phyloP scores from a whole-genome alignment of 1,140 invertebrate species.

The Aplysia californica region DNA sequence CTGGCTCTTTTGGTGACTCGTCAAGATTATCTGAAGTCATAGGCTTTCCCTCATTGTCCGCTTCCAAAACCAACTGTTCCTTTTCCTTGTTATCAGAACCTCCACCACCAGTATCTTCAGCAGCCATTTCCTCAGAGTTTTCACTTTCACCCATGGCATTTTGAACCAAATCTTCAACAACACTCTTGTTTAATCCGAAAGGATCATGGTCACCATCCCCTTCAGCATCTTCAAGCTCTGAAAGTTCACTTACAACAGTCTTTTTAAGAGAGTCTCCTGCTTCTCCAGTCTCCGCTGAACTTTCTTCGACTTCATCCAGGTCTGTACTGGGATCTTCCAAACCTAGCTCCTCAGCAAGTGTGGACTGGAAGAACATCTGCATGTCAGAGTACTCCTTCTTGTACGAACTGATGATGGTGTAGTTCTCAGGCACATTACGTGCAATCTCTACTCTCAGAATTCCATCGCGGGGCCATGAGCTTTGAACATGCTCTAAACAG shows the following conservation, averaged over 20 bases:
- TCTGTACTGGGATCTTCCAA: conserved; percentile 5
- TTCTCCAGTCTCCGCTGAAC: neutral
- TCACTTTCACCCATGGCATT: neutral
- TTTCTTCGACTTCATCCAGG: neutral
- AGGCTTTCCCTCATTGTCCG: neutral
- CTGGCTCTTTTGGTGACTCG: no score
- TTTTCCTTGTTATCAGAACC: neutral
- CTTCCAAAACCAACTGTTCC: conserved; percentile 17
- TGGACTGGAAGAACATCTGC: conserved; percentile 25
- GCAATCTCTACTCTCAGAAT: conserved; percentile 97
- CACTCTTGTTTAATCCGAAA: no score
- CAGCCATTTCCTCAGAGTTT: neutral
- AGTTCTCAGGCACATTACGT: conserved; percentile 72
- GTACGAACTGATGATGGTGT: conserved; percentile 65
- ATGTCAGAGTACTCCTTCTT: conserved; percentile 50
- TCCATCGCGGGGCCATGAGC: conserved; percentile 94
- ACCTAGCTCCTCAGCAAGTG: conserved; percentile 20
- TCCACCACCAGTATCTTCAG: neutral
- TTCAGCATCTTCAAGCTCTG: no score
- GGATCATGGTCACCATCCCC: no score
- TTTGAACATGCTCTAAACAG: conserved; percentile 89
- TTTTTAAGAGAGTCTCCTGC: no score
- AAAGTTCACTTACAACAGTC: no score
- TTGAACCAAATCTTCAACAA: no score
- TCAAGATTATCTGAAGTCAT: no score